Evolutionary conservation across 2,888 invertebrate species (phyloP), one percentile per base, ranked within the genome.

Genomic region (Tiliacea citrago): DNA sequence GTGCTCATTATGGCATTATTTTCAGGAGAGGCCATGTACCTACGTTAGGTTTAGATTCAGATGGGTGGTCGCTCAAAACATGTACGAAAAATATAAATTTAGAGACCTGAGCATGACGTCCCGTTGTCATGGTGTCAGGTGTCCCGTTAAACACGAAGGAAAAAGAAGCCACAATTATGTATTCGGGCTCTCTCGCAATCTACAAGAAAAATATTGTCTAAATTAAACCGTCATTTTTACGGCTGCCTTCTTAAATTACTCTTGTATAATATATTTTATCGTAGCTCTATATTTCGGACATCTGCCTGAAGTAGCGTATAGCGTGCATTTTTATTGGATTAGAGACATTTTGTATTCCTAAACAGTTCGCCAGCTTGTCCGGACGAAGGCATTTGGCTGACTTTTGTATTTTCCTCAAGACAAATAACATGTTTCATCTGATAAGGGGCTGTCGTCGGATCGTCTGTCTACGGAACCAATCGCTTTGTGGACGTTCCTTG

Each of bases 391-490:
- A 91, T 93, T 94, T 92, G 93, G 93, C 93, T 92, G 92, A 92
- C 93, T 93, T 93, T 92, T 91, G 92, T 92, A 91, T 92, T 93
- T 93, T 92, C 89, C 90, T 88, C 90, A 90, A 93, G 92, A 94
- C 93, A 95, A 95, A 95, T 94, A 95, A 94, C 94, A 94, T 94
- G 94, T 93, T 91, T 91, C 91, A 95, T 95, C 95, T 91, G 95
- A 95, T 95, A 95, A 94, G 94, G 90, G 92, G 86, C 90, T 94
- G 95, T 95, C 94, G 94, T 93, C 95, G 93, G 91, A 92, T 93
- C 93, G 93, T 94, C 94, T 93, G 93, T 91, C 91, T 91, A 83
- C 90, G 88, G 91, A 92, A 92, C 93, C 94, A 93, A 95, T 95
- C 93, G 94, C 89, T 92, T 91, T 91, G 93, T 88, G 92, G 93